Evolutionary conservation across 2,797 vertebrate genomes (phyloP).

Genomic region (Semaprochilodus insignis): DNA sequence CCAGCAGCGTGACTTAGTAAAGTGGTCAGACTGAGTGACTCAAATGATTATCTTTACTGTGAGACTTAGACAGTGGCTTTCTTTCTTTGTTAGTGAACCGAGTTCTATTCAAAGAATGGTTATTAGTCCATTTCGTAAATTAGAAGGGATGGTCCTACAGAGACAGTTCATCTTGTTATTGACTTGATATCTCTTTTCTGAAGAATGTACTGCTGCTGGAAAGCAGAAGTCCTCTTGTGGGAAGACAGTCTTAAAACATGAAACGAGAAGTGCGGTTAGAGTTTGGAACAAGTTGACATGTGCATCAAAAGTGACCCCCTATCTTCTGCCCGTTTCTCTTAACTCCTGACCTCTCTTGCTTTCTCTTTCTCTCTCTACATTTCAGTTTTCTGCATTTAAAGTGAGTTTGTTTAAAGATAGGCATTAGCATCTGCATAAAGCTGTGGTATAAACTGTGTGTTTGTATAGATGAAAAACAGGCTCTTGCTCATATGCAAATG

Average conservation of each 20-base stretch:
- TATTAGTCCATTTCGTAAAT: neutral
- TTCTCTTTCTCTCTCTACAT: neutral
- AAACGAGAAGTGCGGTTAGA: slow-evolving; percentile 28
- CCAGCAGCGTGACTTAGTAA: neutral
- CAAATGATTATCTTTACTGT: neutral
- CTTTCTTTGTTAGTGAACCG: neutral
- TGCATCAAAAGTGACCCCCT: neutral
- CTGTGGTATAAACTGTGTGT: neutral
- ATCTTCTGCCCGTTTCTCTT: slow-evolving; percentile 25
- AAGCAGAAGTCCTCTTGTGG: slow-evolving; percentile 15
- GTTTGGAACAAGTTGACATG: neutral
- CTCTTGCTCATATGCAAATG: neutral
- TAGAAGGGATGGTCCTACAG: neutral
- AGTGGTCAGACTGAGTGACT: neutral
- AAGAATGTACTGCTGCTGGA: neutral
- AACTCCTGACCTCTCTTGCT: neutral
- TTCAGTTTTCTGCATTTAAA: neutral
- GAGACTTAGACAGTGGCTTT: neutral
- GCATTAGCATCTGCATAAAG: neutral
- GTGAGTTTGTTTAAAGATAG: neutral
- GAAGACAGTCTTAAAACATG: neutral
- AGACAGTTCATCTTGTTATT: neutral
- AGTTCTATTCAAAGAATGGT: neutral
- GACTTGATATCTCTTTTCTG: neutral
- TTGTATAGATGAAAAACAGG: neutral